These are phyloP conservation scores for Myopa testacea DNA, from an alignment of 2,888 invertebrate genomes.

Conservation along the genomic window DNA sequence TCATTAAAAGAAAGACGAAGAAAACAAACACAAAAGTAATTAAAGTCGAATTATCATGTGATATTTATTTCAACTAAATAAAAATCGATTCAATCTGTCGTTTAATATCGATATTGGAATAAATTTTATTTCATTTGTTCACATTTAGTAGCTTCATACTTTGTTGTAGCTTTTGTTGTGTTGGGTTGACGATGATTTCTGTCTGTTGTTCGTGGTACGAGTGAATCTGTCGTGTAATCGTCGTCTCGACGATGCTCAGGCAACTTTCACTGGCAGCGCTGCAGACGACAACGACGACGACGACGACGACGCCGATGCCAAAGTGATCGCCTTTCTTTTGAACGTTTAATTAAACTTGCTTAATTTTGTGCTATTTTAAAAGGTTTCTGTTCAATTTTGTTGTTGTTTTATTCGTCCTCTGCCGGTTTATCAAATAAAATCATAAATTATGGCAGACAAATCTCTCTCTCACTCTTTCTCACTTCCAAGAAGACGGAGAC, in stretches of 20 bases:
- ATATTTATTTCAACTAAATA: neutral
- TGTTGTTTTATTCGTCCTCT: neutral
- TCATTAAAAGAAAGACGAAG: neutral
- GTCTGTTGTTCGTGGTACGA: neutral
- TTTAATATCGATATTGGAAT: too few relatives aligned
- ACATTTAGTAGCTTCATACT: neutral
- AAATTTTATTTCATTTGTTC: neutral
- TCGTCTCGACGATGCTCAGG: neutral
- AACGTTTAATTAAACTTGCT: neutral
- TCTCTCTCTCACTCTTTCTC: neutral
- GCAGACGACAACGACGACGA: too few relatives aligned
- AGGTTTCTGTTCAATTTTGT: neutral
- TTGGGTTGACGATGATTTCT: neutral
- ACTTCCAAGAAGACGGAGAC: neutral
- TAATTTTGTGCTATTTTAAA: neutral
- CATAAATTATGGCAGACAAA: neutral
- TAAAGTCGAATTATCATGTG: neutral
- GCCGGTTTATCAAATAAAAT: neutral
- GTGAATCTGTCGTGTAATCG: too few relatives aligned
- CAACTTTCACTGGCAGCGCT: conserved; percentile 19
- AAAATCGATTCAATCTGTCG: neutral
- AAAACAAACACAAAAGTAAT: neutral
- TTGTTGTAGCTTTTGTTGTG: too few relatives aligned
- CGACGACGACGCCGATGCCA: neutral
- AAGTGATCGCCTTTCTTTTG: neutral